Base-by-base conservation (phyloP, 2,888 invertebrate species). In the Antheraea assamensis region DNA sequence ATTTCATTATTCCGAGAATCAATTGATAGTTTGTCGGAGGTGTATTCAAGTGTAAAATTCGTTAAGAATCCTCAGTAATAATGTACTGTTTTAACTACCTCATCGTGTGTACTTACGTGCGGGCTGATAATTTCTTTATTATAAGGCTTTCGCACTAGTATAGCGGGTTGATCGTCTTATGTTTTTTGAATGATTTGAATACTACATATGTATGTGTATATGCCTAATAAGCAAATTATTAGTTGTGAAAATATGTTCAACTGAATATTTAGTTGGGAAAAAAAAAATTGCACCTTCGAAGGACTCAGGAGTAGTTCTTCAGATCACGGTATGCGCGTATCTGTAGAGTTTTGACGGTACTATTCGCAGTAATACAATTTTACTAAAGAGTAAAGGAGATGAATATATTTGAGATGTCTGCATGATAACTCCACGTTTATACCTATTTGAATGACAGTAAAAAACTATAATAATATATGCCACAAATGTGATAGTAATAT, bases 1-100 rank as follows among this genome's bases (percentile, higher is more conserved):
- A 87, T 88, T 88, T 86, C 82, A 84, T 88, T 85, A 86, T 92
- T 91, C 91, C 79, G 71, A 83, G 91, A 91, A 92, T 89, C 90
- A 90, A 90, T 90, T 85, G 83, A 74, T 78, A 78, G 79, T 68
- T 75, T 75, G 81, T 80, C 80, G 75, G 85, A 84, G 86, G 84
- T 85, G 87, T 81, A 82, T 83, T 83, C 77, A 81, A 83, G 82
- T 84, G 85, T 84, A 84, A 86, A 82, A 82, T 83, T 85, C 82
- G 76, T 82, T 83, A 83, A 84, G 85, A 84, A 86, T 82, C 79
- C 77, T 78, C 78, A 64, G 77, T 81, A 84, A 87, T 88, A 86
- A 87, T 79, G 80, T 87, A 87, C 89, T 89, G 90, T 89, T 90
- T 79, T 78, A 87, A 88, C 85, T 79, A 85, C 85, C 82, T 85